Evolutionary conservation across 2,888 invertebrate genomes (phyloP).

Genomic region (Busseola fusca): DNA sequence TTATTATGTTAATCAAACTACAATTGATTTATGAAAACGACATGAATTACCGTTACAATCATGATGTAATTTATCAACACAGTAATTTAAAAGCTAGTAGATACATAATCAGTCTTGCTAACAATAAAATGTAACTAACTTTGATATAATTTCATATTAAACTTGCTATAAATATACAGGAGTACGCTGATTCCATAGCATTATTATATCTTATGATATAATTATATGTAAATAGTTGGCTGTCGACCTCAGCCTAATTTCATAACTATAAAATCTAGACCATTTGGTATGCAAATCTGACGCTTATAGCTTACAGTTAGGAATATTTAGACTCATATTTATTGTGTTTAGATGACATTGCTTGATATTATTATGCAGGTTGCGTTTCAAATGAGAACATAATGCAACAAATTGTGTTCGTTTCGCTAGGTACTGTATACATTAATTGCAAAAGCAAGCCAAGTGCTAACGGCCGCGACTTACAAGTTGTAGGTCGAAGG

Average conservation of each 20-base stretch:
- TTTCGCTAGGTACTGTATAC: slow-evolving; percentile 4
- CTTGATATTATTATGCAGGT: slow-evolving; percentile 40
- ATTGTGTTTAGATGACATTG: slow-evolving; percentile 44
- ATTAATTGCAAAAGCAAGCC: no score
- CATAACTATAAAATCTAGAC: slow-evolving; percentile 53
- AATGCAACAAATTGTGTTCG: slow-evolving; percentile 26
- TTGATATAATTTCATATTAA: slow-evolving; percentile 33
- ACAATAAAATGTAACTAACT: slow-evolving; percentile 34
- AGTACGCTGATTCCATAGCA: slow-evolving; percentile 48
- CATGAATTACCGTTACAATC: slow-evolving; percentile 37
- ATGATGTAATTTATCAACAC: slow-evolving; percentile 39
- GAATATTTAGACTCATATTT: slow-evolving; percentile 34
- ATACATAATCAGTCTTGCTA: slow-evolving; percentile 37
- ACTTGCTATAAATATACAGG: slow-evolving; percentile 39
- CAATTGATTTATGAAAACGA: slow-evolving; percentile 50
- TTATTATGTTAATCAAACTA: slow-evolving; percentile 5
- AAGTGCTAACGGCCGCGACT: no score
- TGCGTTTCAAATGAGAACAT: slow-evolving; percentile 23
- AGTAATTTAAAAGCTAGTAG: slow-evolving; percentile 33
- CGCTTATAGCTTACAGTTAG: slow-evolving; percentile 32
- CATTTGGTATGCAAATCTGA: slow-evolving; percentile 55
- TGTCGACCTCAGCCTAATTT: slow-evolving; percentile 63
- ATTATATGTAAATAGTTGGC: slow-evolving; percentile 53
- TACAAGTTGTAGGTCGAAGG: no score
- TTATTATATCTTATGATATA: slow-evolving; percentile 44